phyloP scores from a whole-genome alignment of 2,797 vertebrate genomes.

The Hypotaenidia okinawae region DNA sequence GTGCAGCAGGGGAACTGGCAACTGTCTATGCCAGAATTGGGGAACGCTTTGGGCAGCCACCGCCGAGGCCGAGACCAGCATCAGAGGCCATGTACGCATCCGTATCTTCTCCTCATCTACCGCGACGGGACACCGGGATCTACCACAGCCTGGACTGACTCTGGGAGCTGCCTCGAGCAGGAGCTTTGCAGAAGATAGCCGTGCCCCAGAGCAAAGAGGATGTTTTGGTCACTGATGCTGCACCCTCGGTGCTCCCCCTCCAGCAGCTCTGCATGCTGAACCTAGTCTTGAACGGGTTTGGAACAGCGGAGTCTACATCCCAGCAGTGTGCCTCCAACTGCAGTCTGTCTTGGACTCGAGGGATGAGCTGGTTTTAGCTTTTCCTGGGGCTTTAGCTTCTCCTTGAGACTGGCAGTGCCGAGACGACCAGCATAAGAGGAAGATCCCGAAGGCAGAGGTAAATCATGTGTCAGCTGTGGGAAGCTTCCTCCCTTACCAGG shows the following conservation, averaged over 20 bases:
- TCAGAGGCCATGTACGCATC: accelerated
- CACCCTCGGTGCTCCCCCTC: background rate
- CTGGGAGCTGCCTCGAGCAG: background rate
- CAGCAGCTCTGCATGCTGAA: background rate
- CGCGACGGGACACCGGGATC: accelerated
- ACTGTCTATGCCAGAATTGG: background rate
- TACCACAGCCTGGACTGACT: background rate
- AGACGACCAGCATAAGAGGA: accelerated
- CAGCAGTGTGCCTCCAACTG: background rate
- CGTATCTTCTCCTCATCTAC: accelerated
- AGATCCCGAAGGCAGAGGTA: background rate
- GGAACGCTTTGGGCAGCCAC: background rate
- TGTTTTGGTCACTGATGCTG: background rate
- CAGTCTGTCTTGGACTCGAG: background rate
- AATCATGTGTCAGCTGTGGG: background rate
- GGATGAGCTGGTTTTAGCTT: background rate
- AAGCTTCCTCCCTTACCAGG: background rate
- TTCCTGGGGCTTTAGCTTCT: too few relatives aligned
- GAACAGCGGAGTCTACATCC: background rate
- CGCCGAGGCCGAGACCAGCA: accelerated
- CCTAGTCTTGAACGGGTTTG: background rate
- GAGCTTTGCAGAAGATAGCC: background rate
- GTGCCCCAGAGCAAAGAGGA: background rate
- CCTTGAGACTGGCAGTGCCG: background rate
- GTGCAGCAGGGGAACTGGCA: accelerated